phyloP scores from a whole-genome alignment of 2,113 vertebrate species.

The Carlito syrichta region DNA sequence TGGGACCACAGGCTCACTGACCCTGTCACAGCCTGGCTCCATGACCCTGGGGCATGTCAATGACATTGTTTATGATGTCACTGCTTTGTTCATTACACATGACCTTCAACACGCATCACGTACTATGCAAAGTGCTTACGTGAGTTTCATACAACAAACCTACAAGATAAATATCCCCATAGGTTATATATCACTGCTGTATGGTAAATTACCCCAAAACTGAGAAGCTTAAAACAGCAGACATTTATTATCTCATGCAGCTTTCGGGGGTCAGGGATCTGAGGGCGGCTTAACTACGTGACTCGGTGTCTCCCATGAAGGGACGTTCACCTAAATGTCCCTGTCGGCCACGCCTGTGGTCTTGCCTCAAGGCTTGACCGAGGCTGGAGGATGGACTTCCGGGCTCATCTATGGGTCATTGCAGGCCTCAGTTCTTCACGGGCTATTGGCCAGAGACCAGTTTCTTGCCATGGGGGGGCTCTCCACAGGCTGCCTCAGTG shows the following conservation, averaged over 20 bases:
- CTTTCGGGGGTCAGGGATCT: background rate
- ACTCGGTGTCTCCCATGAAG: background rate
- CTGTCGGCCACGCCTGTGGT: accelerated
- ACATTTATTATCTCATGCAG: accelerated
- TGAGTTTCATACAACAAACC: background rate
- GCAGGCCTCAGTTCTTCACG: background rate
- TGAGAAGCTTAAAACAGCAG: background rate
- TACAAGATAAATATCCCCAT: background rate
- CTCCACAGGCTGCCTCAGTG: background rate
- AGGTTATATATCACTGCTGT: background rate
- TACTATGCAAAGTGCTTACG: background rate
- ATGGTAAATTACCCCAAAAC: background rate
- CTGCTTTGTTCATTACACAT: accelerated
- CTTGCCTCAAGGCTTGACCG: background rate
- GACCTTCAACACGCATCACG: accelerated
- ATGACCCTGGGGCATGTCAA: accelerated
- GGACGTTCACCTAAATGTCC: background rate
- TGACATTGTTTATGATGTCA: accelerated
- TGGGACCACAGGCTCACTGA: background rate
- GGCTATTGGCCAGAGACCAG: background rate
- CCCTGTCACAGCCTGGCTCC: accelerated
- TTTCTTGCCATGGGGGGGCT: background rate
- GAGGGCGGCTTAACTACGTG: background rate
- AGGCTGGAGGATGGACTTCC: too few relatives aligned
- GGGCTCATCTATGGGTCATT: accelerated